Conservation (phyloP, 1,140 invertebrate species). For the Ooceraea biroi region DNA sequence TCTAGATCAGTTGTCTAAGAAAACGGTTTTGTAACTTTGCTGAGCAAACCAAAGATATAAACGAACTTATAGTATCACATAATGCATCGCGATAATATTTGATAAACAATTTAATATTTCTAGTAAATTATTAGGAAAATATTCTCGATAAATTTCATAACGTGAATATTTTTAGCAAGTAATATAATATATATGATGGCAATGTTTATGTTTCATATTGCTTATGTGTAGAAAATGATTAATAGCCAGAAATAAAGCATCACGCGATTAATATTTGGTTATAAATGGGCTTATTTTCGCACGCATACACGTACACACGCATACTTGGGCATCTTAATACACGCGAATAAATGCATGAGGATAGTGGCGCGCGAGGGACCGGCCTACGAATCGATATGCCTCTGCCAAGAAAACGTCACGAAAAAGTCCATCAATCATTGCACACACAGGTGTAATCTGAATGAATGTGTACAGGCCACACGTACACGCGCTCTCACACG, state of each 20-base stretch:
- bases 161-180: not conserved
- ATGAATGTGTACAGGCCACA: slow-evolving; percentile 19
- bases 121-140: not conserved
- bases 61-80: no score
- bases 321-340: slow-evolving; percentile 44
- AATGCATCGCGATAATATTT: no score
- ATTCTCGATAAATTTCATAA: not conserved
- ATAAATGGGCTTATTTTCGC: slow-evolving; percentile 58
- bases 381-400: slow-evolving; percentile 70
- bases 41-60: no score
- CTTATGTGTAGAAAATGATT: slow-evolving; percentile 35
- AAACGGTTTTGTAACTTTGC: no score
- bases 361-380: slow-evolving; percentile 56
- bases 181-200: not conserved
- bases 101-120: no score
- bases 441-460: slow-evolving; percentile 43
- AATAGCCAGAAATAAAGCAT: slow-evolving; percentile 53
- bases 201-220: slow-evolving; percentile 12
- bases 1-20: no score
- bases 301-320: not conserved
- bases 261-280: slow-evolving; percentile 61
- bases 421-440: slow-evolving; percentile 78
- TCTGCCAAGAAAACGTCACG: slow-evolving; percentile 71
- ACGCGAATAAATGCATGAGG: slow-evolving; percentile 71
- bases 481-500: slow-evolving; percentile 1